Conservation (phyloP, 2,797 vertebrate genomes). For the Ibycter americanus region DNA sequence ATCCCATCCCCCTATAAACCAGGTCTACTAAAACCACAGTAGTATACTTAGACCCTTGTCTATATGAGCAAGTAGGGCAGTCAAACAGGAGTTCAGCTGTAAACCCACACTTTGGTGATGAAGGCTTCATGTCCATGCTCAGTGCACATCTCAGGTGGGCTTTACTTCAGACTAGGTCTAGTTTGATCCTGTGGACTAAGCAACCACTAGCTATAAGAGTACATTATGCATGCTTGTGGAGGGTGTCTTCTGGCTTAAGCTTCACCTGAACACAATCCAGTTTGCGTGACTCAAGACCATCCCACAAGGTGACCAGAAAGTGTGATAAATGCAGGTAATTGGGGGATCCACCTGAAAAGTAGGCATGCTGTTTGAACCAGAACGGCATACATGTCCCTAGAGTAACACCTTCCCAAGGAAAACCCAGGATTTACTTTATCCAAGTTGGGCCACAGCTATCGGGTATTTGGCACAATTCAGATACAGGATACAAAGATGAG, state of each 20-base stretch:
- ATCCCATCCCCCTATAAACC: background rate
- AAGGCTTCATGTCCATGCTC: background rate
- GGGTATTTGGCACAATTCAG: background rate
- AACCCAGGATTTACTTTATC: background rate
- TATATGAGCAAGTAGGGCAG: background rate
- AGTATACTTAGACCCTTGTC: background rate
- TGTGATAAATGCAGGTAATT: background rate
- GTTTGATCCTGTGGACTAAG: background rate
- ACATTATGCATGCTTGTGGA: background rate
- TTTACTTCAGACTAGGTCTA: background rate
- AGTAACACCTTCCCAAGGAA: background rate
- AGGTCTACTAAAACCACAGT: background rate
- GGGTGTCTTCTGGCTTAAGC: background rate
- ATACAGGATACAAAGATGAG: background rate
- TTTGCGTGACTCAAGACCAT: background rate
- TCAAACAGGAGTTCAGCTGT: fast-evolving
- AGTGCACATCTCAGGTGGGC: background rate
- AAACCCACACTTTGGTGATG: fast-evolving
- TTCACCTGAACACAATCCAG: background rate
- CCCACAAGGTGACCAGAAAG: background rate
- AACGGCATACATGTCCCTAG: fast-evolving
- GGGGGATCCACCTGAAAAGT: background rate
- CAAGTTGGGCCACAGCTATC: background rate
- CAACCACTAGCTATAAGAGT: background rate
- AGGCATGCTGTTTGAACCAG: fast-evolving